A percentile compares a stretch with the other conserved stretches of the same genome.
These are phyloP conservation scores for Heterohyrax brucei DNA, from an alignment of 2,797 vertebrate species.

Conservation along the genomic window DNA sequence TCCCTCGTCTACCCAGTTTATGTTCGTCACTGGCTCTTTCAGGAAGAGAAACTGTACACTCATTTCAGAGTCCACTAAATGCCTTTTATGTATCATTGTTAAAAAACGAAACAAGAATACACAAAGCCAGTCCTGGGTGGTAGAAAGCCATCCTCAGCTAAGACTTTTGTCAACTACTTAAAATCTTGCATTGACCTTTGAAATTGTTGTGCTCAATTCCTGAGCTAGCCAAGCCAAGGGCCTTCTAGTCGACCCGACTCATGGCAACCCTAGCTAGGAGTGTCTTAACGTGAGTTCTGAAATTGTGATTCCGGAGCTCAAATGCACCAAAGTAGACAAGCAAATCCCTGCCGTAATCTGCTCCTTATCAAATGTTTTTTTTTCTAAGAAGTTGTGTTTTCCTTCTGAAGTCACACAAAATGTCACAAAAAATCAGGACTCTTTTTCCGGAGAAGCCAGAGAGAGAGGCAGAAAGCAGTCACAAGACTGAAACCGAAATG, in stretches of 20 bases:
- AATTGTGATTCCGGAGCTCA: not conserved
- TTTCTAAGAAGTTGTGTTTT: not conserved
- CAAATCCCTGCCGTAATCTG: no score
- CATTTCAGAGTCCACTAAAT: not conserved
- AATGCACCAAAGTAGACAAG: not conserved
- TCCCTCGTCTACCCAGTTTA: fast-evolving
- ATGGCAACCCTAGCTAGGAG: not conserved
- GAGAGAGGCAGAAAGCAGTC: not conserved
- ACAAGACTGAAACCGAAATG: not conserved
- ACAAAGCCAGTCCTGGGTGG: not conserved
- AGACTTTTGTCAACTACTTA: not conserved
- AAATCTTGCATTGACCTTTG: not conserved
- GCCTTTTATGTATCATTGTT: not conserved
- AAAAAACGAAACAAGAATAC: not conserved
- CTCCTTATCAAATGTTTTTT: not conserved
- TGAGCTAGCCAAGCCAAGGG: not conserved
- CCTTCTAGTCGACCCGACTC: no score
- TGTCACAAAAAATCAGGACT: not conserved
- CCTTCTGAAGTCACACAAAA: not conserved
- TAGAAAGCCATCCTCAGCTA: not conserved
- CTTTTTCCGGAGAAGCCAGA: not conserved
- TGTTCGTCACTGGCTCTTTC: not conserved
- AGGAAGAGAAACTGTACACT: not conserved
- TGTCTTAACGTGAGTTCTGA: not conserved
- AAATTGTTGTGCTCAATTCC: not conserved